Evolutionary conservation across 1,140 invertebrate species (phyloP), one percentile per base, ranked within the genome.

Genomic region (Whitmania pigra): DNA sequence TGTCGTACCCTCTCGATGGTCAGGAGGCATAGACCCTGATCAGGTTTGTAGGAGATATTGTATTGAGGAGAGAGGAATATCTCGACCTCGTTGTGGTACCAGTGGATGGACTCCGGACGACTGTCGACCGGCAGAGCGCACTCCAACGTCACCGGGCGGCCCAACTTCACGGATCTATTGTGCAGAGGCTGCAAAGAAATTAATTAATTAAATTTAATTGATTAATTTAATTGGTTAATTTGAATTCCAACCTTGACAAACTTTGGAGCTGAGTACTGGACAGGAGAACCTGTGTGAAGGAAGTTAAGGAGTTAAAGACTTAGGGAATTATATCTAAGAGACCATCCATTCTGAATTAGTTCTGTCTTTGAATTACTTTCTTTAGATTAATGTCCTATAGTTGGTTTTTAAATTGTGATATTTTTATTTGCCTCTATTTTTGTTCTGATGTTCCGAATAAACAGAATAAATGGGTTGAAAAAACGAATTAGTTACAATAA

Each of bases 1-100:
- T 93, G 93, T 20, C 17, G 22, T 0, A 70, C 43, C 43, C 53
- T 43, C 13, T 40, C 49, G 29, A 70, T 70, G 36, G 53, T 49
- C 0, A 70, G 88, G 96, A 97, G 77, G 95, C 93, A 81, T 96
- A 93, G 20, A 90, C 89, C 75, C 97, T 95, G 75, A 89, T 87
- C 69, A 97, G 82, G 69, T 81, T 77, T 31, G 72, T 75, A 49
- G 3, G 75, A 75, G 25, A 82, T 78, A 36, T 78, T 73, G 73
- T 78, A 80, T 71, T 81, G 79, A 0, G 78, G 77, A 1, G 78
- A 78, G 53, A 72, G 78, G 18, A 75, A 71, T 54, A 82, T 78
- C 36, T 78, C 75, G 17, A 78, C 53, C 20, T 74, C 73, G 71
- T 76, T 75, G 69, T 73, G 71, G 66, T 43, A 73, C 75, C 75